Percentiles rank a stretch among this genome's conserved stretches.
phyloP scores from a whole-genome alignment of 2,113 vertebrate genomes.

The Carassius carassius region DNA sequence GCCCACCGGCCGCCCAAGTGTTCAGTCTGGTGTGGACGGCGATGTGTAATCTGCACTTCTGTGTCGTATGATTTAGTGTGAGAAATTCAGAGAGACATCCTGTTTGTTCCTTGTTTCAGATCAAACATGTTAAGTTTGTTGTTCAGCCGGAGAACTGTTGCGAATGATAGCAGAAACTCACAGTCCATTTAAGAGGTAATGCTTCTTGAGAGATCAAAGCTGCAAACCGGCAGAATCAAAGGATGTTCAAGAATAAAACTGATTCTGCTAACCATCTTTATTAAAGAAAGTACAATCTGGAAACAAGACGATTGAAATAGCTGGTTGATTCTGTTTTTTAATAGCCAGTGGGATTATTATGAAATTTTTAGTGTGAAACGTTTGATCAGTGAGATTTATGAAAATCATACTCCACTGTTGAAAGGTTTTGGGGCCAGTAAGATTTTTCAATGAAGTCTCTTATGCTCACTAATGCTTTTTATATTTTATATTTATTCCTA shows the following conservation, averaged over 20 bases:
- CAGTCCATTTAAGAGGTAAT: background rate
- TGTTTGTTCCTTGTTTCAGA: slow-evolving; percentile 20
- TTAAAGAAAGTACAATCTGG: background rate
- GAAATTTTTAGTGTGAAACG: background rate
- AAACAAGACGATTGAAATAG: background rate
- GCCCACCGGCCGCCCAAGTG: slow-evolving; percentile 32
- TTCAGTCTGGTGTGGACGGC: slow-evolving; percentile 52
- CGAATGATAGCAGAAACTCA: slow-evolving; percentile 14
- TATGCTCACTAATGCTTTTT: too few relatives aligned
- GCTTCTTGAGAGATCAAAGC: slow-evolving; percentile 22
- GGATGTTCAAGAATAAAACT: background rate
- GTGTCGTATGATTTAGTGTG: slow-evolving; percentile 23
- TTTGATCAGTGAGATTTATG: background rate
- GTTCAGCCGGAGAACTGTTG: slow-evolving; percentile 8
- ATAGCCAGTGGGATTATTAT: background rate
- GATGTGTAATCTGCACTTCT: slow-evolving; percentile 48
- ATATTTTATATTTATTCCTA: too few relatives aligned
- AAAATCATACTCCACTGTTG: background rate
- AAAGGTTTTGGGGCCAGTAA: too few relatives aligned
- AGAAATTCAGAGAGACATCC: slow-evolving; percentile 48
- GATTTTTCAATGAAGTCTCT: too few relatives aligned
- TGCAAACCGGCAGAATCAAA: background rate
- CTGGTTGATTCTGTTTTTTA: background rate
- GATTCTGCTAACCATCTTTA: background rate
- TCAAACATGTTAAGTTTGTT: slow-evolving; percentile 37